Conservation (phyloP, 1,140 invertebrate genomes). For the Drosophila prosaltans region DNA sequence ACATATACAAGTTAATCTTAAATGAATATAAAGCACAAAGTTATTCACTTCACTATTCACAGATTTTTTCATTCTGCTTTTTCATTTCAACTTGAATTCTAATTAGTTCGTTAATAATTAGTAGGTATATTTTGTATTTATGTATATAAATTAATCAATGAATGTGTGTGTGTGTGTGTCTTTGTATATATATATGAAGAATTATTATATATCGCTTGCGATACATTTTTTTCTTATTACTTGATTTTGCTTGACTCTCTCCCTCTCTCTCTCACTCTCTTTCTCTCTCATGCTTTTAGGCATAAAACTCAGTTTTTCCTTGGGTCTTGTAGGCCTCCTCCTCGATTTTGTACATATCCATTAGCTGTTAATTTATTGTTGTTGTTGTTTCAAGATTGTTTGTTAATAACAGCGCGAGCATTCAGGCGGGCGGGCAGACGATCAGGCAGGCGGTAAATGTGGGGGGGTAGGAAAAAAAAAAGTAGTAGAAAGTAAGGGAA, state of each 20-base stretch:
- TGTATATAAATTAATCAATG: constrained; percentile 16
- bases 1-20: constrained; percentile 39
- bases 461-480: too few relatives aligned
- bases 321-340: constrained; percentile 96
- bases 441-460: too few relatives aligned
- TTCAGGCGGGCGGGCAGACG: not conserved
- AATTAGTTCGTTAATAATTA: constrained; percentile 32
- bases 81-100: constrained; percentile 47
- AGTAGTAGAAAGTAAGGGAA: constrained; percentile 34
- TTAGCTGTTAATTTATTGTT: constrained; percentile 86
- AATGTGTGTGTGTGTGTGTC: constrained; percentile 21
- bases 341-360: constrained; percentile 97
- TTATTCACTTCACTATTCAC: constrained; percentile 53
- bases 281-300: constrained; percentile 83
- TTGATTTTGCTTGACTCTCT: constrained; percentile 15
- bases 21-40: constrained; percentile 80
- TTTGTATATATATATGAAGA: constrained; percentile 26
- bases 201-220: constrained; percentile 33
- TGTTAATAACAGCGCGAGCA: constrained; percentile 6
- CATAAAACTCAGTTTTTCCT: constrained; percentile 95
- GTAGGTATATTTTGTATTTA: constrained; percentile 17
- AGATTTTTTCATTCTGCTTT: constrained; percentile 50
- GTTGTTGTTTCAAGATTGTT: not conserved
- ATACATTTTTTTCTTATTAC: not conserved
- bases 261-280: too few relatives aligned